phyloP scores from a whole-genome alignment of 2,888 invertebrate species.

The Nebria brevicollis region DNA sequence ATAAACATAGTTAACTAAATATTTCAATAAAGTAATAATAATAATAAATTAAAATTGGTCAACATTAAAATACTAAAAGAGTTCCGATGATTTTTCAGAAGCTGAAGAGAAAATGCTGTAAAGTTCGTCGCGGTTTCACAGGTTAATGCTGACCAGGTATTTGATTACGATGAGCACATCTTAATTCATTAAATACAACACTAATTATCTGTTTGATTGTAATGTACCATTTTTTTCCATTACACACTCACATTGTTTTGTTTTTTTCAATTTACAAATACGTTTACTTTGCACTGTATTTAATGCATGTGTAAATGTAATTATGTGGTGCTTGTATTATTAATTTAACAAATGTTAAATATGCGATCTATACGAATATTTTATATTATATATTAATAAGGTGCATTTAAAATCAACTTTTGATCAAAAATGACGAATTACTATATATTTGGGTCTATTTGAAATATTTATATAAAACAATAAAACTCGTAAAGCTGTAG shows the following conservation, averaged over 20 bases:
- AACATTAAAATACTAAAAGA: neutral
- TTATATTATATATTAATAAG: too few relatives aligned
- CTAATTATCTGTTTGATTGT: slow-evolving; percentile 12
- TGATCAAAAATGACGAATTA: too few relatives aligned
- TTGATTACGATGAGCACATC: neutral
- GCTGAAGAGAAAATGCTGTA: slow-evolving; percentile 25
- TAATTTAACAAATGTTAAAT: too few relatives aligned
- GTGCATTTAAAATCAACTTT: too few relatives aligned
- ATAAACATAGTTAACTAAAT: too few relatives aligned
- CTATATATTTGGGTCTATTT: too few relatives aligned
- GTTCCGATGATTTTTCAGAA: slow-evolving; percentile 36
- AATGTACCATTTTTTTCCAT: neutral
- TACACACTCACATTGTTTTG: neutral
- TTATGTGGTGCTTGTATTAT: too few relatives aligned
- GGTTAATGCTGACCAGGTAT: slow-evolving; percentile 38
- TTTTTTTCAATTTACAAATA: neutral
- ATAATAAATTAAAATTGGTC: neutral
- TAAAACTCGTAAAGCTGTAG: too few relatives aligned
- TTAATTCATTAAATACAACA: neutral
- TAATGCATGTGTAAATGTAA: neutral
- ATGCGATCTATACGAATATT: too few relatives aligned
- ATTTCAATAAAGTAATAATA: too few relatives aligned
- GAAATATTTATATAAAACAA: too few relatives aligned
- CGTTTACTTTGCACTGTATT: neutral
- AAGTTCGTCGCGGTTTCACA: slow-evolving; percentile 13